Conservation (phyloP, 2,797 vertebrate species). For the Euthynnus affinis region DNA sequence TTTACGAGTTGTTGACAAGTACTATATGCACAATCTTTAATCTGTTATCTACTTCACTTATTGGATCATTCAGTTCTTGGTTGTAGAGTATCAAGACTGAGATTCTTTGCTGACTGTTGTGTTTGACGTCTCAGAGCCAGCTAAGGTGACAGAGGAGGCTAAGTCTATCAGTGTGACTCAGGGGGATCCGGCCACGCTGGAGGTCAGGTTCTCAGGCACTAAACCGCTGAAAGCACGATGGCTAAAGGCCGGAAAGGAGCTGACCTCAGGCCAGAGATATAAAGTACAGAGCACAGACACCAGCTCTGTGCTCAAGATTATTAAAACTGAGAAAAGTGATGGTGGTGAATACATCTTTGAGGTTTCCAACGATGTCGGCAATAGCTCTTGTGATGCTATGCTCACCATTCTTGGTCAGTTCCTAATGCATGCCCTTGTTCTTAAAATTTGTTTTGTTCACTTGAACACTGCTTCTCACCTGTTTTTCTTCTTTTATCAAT, state of each 20-base stretch:
- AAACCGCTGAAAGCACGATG: slow-evolving; percentile 93
- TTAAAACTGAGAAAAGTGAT: slow-evolving; percentile 92
- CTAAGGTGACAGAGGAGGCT: slow-evolving; percentile 92
- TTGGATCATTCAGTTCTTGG: not conserved
- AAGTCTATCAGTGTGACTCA: slow-evolving; percentile 97
- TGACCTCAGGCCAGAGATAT: slow-evolving; percentile 90
- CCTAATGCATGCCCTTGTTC: not conserved
- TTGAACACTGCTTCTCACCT: slow-evolving; percentile 33
- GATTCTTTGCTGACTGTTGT: slow-evolving; percentile 65
- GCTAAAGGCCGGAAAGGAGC: slow-evolving; percentile 92
- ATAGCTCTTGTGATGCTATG: slow-evolving; percentile 90
- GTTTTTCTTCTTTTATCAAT: slow-evolving; percentile 64
- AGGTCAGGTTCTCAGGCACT: slow-evolving; percentile 95
- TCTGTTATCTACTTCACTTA: not conserved
- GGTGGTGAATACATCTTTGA: slow-evolving; percentile 93
- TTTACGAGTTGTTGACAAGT: slow-evolving; percentile 15
- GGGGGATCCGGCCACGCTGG: slow-evolving; percentile 95
- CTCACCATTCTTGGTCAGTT: slow-evolving; percentile 95
- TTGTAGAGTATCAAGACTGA: not conserved
- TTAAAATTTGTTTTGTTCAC: not conserved
- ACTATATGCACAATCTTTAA: not conserved
- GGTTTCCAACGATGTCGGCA: slow-evolving; percentile 95
- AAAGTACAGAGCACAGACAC: slow-evolving; percentile 93
- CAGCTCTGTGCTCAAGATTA: slow-evolving; percentile 93
- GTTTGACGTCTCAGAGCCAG: slow-evolving; percentile 90